Base-by-base conservation (phyloP, 2,888 invertebrate genomes). In the Nebria brevicollis region DNA sequence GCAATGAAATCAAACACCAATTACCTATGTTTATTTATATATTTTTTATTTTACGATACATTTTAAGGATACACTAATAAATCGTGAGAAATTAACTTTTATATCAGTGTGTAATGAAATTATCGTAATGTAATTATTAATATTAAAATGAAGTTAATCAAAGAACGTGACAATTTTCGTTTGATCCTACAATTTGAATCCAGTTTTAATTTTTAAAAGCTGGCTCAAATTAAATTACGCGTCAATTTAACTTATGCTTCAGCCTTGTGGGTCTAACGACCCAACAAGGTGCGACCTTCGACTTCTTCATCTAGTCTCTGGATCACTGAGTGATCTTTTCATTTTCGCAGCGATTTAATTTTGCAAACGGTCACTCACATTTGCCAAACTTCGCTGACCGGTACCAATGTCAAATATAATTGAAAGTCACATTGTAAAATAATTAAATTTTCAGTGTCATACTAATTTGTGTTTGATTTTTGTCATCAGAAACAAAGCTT, bases 361-460 rank as follows among this genome's bases (percentile, higher is more conserved):
- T 54, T 11, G 54, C 8, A 26, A 42, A 11, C n/a, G 73, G 73
- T 73, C 73, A 73, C 41, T 73, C 73, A 73, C 73, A 41, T 41
- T 20, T 34, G 25, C 10, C 42, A 41, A 41, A 41, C 11, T 41
- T 34, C 11, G 20, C 2, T n/a, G 13, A 34, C 34, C 73, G 42
- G 15, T 73, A 34, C 41, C 73, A 73, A 73, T 73, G 73, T 73
- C 73, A 73, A 41, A 34, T 72, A 5, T 73, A 73, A 73, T 73
- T 73, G 41, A 73, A 73, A 41, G 73, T 73, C 73, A 73, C 73
- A 73, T 73, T 73, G 73, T 73, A 41, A 8, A n/a, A n/a, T 34
- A 25, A 15, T 41, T 7, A 6, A 73, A 41, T 41, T 26, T 73
- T 73, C 73, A 73, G 26, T 73, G 73, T 73, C 73, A 73, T 73